Base-by-base conservation (phyloP, 2,113 vertebrate genomes). In the Cyprinodon brontotheroides region DNA sequence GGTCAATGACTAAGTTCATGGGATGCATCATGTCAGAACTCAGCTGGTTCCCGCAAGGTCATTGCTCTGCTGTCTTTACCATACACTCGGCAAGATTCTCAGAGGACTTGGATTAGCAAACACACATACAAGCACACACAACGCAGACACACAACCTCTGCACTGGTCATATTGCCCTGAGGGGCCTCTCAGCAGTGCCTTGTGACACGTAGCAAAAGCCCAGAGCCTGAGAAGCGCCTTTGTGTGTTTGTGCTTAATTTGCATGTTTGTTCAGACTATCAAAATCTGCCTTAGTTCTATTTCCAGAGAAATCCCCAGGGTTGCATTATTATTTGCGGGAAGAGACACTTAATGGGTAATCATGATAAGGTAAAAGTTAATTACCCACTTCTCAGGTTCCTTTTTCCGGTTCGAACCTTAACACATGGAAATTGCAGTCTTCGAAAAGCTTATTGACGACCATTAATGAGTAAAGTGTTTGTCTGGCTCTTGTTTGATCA, bases 151-250 rank as follows among this genome's bases (percentile, higher is more conserved):
- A 13, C 12, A 76, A 0, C 61, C 0, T 39, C 63, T 3, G 68
- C 36, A 71, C 75, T 90, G 72, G 75, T 85, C 87, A 81, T 70
- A 41, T 0, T 6, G 0, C 4, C 36, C 79, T 72, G 63, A 81
- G 86, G 90, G 90, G 81, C 81, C 82, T 41, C 59, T 61, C 47
- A 4, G 1, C 57, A 68, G 82, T 94, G 89, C 80, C 86, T 90
- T 0, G 12, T 84, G 91, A 94, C 93, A 94, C 75, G 86, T 87
- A 86, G 86, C 65, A 77, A 77, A 72, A 70, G 78, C 79, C 72
- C 71, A 75, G 90, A 83, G 81, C 94, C 84, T 95, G 95, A 93
- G 45, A 41, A 40, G 22, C 40, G 45, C n/a, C 43, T 41, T 61
- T 22, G 11, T 48, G 39, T 65, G 38, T 59, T 22, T 47, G 39